Evolutionary conservation across 2,797 vertebrate species (phyloP), one percentile per base, ranked within the genome.

Genomic region (Bradypodion pumilum): DNA sequence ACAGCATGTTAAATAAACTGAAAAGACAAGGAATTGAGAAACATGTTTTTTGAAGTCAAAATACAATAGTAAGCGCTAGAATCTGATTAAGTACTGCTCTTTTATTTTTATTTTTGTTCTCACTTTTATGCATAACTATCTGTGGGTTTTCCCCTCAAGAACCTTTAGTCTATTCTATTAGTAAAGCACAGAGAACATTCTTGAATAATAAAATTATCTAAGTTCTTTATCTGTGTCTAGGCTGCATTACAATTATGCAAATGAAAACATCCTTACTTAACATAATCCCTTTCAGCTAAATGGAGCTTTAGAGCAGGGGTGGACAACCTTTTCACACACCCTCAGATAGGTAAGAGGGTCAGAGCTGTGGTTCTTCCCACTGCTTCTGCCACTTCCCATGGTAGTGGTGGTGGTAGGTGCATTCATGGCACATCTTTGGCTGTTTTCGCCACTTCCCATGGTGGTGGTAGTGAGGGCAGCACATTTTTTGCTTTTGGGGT

Each of bases 131-230:
- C 1, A 70, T 72, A 83, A 75, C 7, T 62, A 85, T 85, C 60
- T 85, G 40, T 60, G 68, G 74, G 86, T 65, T 40, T 27, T 56
- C 25, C 68, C 65, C 19, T 82, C 16, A 35, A 13, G 60, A 70
- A 90, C 75, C 75, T 82, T 70, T 46, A 2, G 44, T 2, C 27
- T 81, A 74, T 4, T 35, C 49, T 84, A 83, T 13, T 19, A 79
- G 35, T 7, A 52, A 88, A 89, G 80, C 1, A 13, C 49, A 74
- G 60, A 5, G 66, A 89, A 74, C 60, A 21, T 74, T 86, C 76
- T 81, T 40, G 60, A 89, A 87, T 87, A 82, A 86, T 19, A 74
- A n/a, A 74, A 87, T 40, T 80, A 86, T 83, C 40, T 7, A 79
- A 91, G 80, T 56, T 77, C 59, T 69, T 40, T 62, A 3, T 49